Evolutionary conservation across 2,113 vertebrate genomes (phyloP), one percentile per base, ranked within the genome.

Genomic region (Motacilla alba): DNA sequence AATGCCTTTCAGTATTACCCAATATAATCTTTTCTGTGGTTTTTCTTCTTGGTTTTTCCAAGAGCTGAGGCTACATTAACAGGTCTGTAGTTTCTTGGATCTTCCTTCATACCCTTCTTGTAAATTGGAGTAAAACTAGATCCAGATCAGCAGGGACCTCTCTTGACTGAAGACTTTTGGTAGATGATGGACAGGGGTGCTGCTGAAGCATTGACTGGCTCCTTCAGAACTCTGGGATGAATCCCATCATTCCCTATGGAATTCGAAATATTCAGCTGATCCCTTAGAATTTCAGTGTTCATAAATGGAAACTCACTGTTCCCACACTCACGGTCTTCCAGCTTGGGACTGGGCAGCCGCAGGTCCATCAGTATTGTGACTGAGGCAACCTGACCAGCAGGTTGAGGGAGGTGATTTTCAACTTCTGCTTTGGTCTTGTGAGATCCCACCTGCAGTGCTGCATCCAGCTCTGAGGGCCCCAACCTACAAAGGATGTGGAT

Each of bases 351-450:
- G 11, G 14, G 72, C 27, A 78, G n/a, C 31, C 35, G 35, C 22
- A 49, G 9, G 5, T 60, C n/a, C 58, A 5, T 50, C 13, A 46
- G 39, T 60, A 15, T 53, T 46, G 20, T 46, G 8, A 52, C 33
- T 46, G 73, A 46, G 18, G 18, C 33, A 78, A 10, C n/a, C 56
- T 55, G 56, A 70, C 15, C 55, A 62, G 52, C 31, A 43, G 23
- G 8, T 15, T 62, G 55, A 60, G 23, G 47, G 19, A 62, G n/a
- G n/a, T 20, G 33, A n/a, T 79, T 70, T 39, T 70, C 22, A 4
- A 1, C 18, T 33, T 53, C 9, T n/a, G 1, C 19, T 47, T 53
- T 0, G 0, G 30, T 37, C 10, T 41, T 47, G 4, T 21, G 67
- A 35, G 43, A 55, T 53, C 16, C 23, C 19, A 20, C 10, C 28